These are phyloP conservation scores for Pachydiplax longipennis DNA, from an alignment of 2,888 invertebrate species.

Conservation along the genomic window DNA sequence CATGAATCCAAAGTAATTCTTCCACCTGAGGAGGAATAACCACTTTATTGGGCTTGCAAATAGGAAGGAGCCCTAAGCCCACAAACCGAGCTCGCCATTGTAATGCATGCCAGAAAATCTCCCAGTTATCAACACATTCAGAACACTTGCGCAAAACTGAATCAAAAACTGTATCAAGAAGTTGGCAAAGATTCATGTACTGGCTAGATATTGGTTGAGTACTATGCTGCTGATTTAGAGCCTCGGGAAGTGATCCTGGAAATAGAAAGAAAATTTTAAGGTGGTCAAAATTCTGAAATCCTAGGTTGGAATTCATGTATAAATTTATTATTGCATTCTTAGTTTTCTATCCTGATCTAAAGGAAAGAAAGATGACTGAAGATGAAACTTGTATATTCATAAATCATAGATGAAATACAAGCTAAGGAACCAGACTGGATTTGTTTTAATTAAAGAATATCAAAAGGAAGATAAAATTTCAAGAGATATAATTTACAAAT, in stretches of 20 bases:
- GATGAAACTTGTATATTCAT: too few relatives aligned
- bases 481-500: too few relatives aligned
- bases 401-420: too few relatives aligned
- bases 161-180: not conserved
- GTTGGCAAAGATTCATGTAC: not conserved
- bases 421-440: too few relatives aligned
- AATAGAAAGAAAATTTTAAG: not conserved
- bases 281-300: too few relatives aligned
- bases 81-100: slow-evolving; percentile 22
- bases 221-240: not conserved
- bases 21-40: not conserved
- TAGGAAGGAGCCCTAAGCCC: not conserved
- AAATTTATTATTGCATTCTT: too few relatives aligned
- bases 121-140: slow-evolving; percentile 2
- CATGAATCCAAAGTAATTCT: slow-evolving; percentile 19
- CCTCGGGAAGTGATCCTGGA: not conserved
- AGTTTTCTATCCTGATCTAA: too few relatives aligned
- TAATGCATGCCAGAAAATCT: slow-evolving; percentile 14
- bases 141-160: not conserved
- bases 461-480: too few relatives aligned
- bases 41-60: not conserved
- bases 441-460: too few relatives aligned
- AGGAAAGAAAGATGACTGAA: too few relatives aligned
- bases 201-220: not conserved
- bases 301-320: too few relatives aligned